These are phyloP conservation scores for Dermochelys coriacea DNA, from an alignment of 2,797 vertebrate genomes.

Conservation along the genomic window DNA sequence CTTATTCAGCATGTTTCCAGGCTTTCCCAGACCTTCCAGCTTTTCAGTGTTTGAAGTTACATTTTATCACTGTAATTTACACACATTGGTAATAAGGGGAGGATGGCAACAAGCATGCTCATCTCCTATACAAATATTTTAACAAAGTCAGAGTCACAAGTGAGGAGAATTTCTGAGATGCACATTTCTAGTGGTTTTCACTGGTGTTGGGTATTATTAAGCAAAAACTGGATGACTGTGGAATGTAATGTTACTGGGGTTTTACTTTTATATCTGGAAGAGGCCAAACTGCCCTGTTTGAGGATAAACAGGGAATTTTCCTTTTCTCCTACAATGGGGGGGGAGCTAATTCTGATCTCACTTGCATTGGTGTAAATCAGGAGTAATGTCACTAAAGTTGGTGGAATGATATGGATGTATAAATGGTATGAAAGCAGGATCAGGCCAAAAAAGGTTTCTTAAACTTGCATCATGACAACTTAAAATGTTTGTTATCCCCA, in stretches of 20 bases:
- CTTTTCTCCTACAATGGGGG: not conserved
- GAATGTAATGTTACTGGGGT: not conserved
- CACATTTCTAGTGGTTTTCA: not conserved
- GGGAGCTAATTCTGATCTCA: not conserved
- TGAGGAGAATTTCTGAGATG: too few relatives aligned
- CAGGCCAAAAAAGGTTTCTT: not conserved
- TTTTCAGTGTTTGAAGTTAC: not conserved
- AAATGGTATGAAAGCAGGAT: not conserved
- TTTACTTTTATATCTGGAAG: not conserved
- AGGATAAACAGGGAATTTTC: not conserved
- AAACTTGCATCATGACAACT: not conserved
- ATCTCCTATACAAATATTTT: too few relatives aligned
- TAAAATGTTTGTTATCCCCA: not conserved
- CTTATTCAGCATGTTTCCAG: slow-evolving; percentile 43
- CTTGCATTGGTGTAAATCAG: not conserved
- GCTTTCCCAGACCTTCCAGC: not conserved
- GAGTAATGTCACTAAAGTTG: too few relatives aligned
- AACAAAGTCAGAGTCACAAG: not conserved
- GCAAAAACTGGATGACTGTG: not conserved
- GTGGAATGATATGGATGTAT: not conserved
- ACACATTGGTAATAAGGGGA: too few relatives aligned
- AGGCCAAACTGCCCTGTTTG: not conserved
- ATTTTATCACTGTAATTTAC: not conserved
- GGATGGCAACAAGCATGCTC: too few relatives aligned
- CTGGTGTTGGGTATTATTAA: not conserved